These are phyloP conservation scores for Pristionchus maxplancki DNA, from an alignment of 2,888 invertebrate species.

Conservation along the genomic window DNA sequence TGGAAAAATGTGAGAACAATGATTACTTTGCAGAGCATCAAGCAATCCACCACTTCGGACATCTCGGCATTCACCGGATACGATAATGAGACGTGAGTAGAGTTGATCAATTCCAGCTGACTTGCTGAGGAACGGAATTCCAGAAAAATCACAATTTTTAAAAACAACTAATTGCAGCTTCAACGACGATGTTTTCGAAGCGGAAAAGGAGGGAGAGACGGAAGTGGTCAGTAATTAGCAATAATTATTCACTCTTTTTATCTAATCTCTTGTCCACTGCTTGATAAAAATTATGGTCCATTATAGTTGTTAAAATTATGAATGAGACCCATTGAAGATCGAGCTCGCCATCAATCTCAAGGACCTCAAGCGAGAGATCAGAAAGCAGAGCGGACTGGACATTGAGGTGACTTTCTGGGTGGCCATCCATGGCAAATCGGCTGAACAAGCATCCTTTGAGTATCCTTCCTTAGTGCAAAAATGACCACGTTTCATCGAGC, in stretches of 20 bases:
- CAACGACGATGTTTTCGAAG: slow-evolving; percentile 31
- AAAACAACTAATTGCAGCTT: not conserved
- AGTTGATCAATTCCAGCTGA: not conserved
- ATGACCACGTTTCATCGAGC: too few relatives aligned
- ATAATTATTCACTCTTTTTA: not conserved
- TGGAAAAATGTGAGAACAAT: not conserved
- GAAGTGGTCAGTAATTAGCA: not conserved
- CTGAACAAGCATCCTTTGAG: too few relatives aligned
- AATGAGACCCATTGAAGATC: slow-evolving; percentile 52
- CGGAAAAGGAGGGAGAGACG: not conserved
- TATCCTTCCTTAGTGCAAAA: not conserved
- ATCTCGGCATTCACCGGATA: not conserved
- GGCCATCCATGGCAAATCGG: too few relatives aligned
- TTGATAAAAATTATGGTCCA: too few relatives aligned
- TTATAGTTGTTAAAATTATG: too few relatives aligned
- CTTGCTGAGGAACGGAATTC: not conserved
- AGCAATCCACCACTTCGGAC: not conserved
- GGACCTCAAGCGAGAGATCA: slow-evolving; percentile 55
- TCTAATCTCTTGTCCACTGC: too few relatives aligned
- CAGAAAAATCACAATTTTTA: not conserved
- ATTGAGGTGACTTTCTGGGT: not conserved
- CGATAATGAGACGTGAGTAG: slow-evolving; percentile 1
- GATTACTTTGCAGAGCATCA: not conserved
- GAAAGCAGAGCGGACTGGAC: slow-evolving; percentile 43
- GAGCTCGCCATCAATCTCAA: slow-evolving; percentile 59